Conservation (phyloP, 2,888 invertebrate genomes). For the Cyrtodaria siliqua region DNA sequence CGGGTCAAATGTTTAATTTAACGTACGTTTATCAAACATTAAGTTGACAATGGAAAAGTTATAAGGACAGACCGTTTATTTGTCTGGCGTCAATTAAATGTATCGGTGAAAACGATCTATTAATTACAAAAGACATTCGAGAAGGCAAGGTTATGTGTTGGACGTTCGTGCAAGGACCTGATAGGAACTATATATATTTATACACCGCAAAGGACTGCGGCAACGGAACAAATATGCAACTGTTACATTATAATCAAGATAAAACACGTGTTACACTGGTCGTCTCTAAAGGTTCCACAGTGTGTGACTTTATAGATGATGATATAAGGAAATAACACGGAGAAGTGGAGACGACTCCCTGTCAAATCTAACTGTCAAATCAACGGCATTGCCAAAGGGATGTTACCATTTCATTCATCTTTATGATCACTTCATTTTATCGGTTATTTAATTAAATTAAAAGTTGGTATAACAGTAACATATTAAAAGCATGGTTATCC, state of each 20-base stretch:
- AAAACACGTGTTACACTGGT: conserved; percentile 48
- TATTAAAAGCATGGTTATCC: too few relatives aligned
- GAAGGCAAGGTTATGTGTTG: conserved; percentile 51
- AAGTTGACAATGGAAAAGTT: conserved; percentile 21
- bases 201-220: conserved; percentile 58
- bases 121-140: conserved; percentile 51
- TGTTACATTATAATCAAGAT: conserved; percentile 42
- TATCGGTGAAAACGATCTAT: conserved; percentile 56
- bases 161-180: conserved; percentile 47
- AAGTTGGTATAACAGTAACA: too few relatives aligned
- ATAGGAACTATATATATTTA: conserved; percentile 46
- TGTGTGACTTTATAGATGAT: conserved; percentile 52
- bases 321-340: conserved; percentile 21
- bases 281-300: conserved; percentile 40
- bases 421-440: too few relatives aligned
- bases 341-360: conserved; percentile 17
- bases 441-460: too few relatives aligned
- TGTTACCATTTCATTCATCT: too few relatives aligned
- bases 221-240: conserved; percentile 61
- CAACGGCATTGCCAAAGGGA: too few relatives aligned
- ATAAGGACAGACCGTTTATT: conserved; percentile 33
- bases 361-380: conserved; percentile 18
- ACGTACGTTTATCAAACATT: conserved; percentile 45
- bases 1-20: conserved; percentile 45
- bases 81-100: conserved; percentile 62